These are phyloP conservation scores for Diplosoma virens DNA, from an alignment of 23 tunicate species.

Conservation along the genomic window DNA sequence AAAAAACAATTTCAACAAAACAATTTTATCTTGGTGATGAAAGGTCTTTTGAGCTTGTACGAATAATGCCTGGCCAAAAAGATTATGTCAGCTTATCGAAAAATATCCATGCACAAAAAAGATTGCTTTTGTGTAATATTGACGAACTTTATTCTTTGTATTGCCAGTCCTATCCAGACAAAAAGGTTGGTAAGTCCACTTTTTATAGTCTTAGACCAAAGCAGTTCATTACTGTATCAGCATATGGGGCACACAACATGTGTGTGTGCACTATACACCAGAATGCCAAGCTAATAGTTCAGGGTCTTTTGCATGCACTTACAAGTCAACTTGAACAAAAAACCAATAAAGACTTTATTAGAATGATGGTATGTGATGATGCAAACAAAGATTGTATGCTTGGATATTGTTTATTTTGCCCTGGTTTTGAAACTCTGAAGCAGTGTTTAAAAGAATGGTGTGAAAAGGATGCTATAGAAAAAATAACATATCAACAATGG, in stretches of 20 bases:
- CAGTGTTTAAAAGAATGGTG: background rate
- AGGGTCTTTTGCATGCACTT: too few relatives aligned
- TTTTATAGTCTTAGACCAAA: conserved; percentile 11
- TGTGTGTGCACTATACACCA: conserved; percentile 20
- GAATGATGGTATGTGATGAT: background rate
- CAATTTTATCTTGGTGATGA: conserved; percentile 2
- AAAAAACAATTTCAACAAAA: too few relatives aligned
- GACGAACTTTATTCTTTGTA: background rate
- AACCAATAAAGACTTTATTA: conserved; percentile 1
- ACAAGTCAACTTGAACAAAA: background rate
- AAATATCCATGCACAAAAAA: background rate
- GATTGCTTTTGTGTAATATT: background rate
- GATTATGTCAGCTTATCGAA: background rate
- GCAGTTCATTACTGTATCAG: conserved; percentile 1
- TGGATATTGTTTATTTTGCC: background rate
- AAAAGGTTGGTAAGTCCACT: background rate
- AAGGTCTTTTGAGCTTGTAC: background rate
- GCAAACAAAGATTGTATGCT: conserved; percentile 4
- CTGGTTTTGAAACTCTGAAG: background rate
- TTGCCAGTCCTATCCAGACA: background rate
- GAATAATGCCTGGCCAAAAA: conserved; percentile 29
- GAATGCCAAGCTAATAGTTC: conserved; percentile 5
- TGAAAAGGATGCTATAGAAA: too few relatives aligned
- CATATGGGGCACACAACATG: background rate
- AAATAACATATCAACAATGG: conserved; percentile 25